These are phyloP conservation scores for Drosophila differens DNA, from an alignment of 2,888 invertebrate genomes.

Conservation along the genomic window DNA sequence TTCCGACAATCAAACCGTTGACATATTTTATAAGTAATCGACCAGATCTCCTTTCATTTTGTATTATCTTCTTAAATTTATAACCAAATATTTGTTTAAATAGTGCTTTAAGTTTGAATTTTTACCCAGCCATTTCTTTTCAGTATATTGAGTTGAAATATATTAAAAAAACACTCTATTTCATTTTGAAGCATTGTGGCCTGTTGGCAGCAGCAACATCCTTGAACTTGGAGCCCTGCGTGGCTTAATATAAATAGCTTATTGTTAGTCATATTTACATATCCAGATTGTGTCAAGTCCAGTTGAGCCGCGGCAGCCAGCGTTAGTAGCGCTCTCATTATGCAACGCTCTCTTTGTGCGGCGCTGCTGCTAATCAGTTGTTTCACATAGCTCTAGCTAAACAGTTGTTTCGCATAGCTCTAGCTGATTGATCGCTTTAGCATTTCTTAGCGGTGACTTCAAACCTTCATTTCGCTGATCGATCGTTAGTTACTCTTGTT, in stretches of 20 bases:
- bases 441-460: no score
- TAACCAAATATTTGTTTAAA: not conserved
- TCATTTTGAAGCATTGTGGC: not conserved
- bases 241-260: not conserved
- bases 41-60: not conserved
- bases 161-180: not conserved
- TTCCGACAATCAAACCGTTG: constrained; percentile 9
- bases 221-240: not conserved
- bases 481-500: no score
- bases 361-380: no score
- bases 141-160: not conserved
- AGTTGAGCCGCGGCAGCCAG: not conserved
- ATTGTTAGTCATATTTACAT: not conserved
- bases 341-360: no score
- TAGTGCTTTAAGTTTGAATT: not conserved
- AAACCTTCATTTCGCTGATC: no score
- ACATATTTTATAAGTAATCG: constrained; percentile 9
- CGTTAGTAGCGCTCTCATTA: no score
- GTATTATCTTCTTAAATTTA: not conserved
- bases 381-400: no score
- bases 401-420: no score
- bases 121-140: not conserved
- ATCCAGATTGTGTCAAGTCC: not conserved
- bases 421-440: no score
- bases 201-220: not conserved